Evolutionary conservation across 2,113 vertebrate genomes (phyloP).

Genomic region (Leptodactylus fuscus): DNA sequence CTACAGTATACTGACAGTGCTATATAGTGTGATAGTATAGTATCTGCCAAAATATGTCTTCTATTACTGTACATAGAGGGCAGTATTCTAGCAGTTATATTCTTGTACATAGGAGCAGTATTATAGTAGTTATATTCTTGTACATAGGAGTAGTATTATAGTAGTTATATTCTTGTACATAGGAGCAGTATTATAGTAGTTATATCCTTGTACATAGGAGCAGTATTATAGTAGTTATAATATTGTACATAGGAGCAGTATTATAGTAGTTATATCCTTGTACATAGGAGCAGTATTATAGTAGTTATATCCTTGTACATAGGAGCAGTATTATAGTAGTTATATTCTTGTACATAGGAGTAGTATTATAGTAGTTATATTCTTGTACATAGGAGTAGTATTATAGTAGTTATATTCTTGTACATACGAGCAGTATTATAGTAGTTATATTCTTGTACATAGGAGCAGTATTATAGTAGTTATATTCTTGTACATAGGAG

Average conservation of each 20-base stretch:
- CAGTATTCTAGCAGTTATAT: conserved; percentile 3
- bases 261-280: too few relatives aligned
- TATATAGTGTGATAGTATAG: too few relatives aligned
- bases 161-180: not conserved
- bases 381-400: not conserved
- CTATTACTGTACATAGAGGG: too few relatives aligned
- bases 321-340: conserved; percentile 6
- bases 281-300: too few relatives aligned
- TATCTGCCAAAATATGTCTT: too few relatives aligned
- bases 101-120: not conserved
- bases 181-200: not conserved
- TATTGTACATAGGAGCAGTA: too few relatives aligned
- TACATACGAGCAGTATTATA: too few relatives aligned
- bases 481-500: not conserved
- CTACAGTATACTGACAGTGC: too few relatives aligned
- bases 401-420: not conserved
- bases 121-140: conserved; percentile 2
- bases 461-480: not conserved
- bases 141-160: not conserved
- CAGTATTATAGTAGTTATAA: too few relatives aligned
- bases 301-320: too few relatives aligned
- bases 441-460: not conserved
- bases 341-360: not conserved
- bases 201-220: too few relatives aligned
- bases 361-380: not conserved